Conservation (phyloP, 2,113 vertebrate genomes). For the Ictalurus punctatus region DNA sequence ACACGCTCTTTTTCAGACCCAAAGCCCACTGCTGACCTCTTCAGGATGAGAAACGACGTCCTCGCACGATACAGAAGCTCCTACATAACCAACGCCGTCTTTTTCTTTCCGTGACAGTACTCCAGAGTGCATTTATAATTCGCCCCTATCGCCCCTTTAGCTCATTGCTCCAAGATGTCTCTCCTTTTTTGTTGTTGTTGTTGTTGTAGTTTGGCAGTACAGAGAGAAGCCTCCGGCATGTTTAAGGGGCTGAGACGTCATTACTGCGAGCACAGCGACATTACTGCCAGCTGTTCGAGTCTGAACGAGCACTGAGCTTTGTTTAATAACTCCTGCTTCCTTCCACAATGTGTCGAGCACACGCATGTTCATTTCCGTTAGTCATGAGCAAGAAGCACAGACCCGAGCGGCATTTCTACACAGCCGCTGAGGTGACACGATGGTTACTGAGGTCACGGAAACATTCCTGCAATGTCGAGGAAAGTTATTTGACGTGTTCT, state of each 20-base stretch:
- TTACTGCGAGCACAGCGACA: conserved; percentile 63
- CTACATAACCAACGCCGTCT: not conserved
- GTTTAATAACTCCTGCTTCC: conserved; percentile 69
- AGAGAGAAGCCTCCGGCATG: conserved; percentile 40
- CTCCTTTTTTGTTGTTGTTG: conserved; percentile 35
- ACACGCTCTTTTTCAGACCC: conserved; percentile 21
- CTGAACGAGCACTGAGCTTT: conserved; percentile 74
- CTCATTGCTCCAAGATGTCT: conserved; percentile 65
- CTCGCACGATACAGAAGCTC: not conserved
- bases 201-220: conserved; percentile 37
- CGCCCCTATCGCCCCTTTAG: conserved; percentile 49
- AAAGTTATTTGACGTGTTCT: not conserved
- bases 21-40: conserved; percentile 72
- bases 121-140: conserved; percentile 65
- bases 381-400: not conserved
- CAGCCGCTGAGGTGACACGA: not conserved
- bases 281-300: conserved; percentile 83
- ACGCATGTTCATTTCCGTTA: not conserved
- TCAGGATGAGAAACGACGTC: conserved; percentile 64
- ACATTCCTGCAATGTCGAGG: not conserved
- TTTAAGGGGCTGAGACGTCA: conserved; percentile 27
- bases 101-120: conserved; percentile 32
- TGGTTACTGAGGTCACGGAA: not conserved
- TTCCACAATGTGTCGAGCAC: conserved; percentile 43
- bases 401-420: not conserved